Percentiles rank a stretch among this genome's conserved stretches.
Evolutionary conservation across 2,113 vertebrate genomes (phyloP).

Genomic region (Etia nguti): DNA sequence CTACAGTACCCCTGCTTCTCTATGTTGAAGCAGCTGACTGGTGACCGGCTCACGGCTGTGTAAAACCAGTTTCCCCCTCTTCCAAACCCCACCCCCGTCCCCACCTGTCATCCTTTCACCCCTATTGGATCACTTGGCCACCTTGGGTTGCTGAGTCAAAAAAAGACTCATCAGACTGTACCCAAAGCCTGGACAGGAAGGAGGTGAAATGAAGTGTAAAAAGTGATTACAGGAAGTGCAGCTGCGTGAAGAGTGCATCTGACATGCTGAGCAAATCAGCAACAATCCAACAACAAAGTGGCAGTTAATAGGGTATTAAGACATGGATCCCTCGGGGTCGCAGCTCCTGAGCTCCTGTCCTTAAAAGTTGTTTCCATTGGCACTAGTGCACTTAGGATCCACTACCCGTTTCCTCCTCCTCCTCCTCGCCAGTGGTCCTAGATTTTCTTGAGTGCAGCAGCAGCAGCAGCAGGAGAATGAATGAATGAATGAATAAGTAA

Average conservation of each 20-base stretch:
- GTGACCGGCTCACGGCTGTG: not conserved
- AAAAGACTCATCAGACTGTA: not conserved
- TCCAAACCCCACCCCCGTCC: not conserved
- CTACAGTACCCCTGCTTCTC: not conserved
- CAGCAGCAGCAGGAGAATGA: conserved; percentile 6
- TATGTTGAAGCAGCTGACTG: not conserved
- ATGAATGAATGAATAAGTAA: conserved; percentile 67
- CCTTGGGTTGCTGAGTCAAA: not conserved
- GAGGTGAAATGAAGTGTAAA: not conserved
- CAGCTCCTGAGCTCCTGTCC: not conserved
- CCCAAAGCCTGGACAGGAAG: not conserved
- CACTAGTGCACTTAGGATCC: conserved; percentile 43
- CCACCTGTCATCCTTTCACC: not conserved
- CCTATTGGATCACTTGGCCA: conserved; percentile 17
- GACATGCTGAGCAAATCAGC: not conserved
- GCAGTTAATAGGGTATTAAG: not conserved
- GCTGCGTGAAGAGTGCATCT: not conserved
- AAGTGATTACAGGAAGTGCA: conserved; percentile 20
- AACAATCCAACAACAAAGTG: not conserved
- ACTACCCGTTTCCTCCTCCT: conserved; percentile 54
- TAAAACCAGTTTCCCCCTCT: not conserved
- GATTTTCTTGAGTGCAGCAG: conserved; percentile 19
- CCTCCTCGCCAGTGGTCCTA: not conserved
- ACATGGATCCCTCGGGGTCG: not conserved
- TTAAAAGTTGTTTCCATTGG: conserved; percentile 20